phyloP scores from a whole-genome alignment of 64 coral and sea anemone genomes.

The Stichodactyla mertensii region DNA sequence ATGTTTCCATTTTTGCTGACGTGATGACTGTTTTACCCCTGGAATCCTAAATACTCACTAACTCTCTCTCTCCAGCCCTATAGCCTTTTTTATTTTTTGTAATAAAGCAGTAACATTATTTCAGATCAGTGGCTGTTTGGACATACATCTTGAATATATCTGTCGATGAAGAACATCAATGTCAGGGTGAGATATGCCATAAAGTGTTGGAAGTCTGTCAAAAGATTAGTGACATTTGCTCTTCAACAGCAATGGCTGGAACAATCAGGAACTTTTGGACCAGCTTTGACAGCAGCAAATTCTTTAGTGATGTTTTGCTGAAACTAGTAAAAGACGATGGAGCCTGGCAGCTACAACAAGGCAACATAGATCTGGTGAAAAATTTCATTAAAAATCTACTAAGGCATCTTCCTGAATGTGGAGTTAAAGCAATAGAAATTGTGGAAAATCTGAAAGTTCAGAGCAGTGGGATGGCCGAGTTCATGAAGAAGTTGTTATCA shows the following conservation, averaged over 20 bases:
- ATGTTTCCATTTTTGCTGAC: no score
- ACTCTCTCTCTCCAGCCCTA: no score
- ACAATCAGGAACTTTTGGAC: constrained; percentile 20
- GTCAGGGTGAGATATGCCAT: not conserved
- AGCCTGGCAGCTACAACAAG: not conserved
- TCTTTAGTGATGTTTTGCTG: constrained; percentile 22
- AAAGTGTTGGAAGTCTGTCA: constrained; percentile 21
- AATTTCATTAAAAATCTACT: constrained; percentile 39
- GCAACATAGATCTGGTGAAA: constrained; percentile 1
- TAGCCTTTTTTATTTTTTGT: no score
- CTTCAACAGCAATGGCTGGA: not conserved
- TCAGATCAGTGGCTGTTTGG: constrained; percentile 33
- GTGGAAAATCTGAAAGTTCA: constrained; percentile 8
- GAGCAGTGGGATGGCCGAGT: not conserved
- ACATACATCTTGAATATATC: constrained; percentile 29
- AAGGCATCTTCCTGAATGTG: constrained; percentile 30
- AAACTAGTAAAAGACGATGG: not conserved
- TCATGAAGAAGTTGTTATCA: constrained; percentile 33
- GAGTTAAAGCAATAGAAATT: constrained; percentile 19
- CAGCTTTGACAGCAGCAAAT: constrained; percentile 14
- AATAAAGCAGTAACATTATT: not conserved
- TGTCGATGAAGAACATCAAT: not conserved
- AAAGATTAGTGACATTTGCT: constrained; percentile 1
- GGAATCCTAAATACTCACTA: no score
- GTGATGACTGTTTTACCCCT: no score